Base-by-base conservation (phyloP, 2,888 invertebrate species). In the Eulithis prunata region DNA sequence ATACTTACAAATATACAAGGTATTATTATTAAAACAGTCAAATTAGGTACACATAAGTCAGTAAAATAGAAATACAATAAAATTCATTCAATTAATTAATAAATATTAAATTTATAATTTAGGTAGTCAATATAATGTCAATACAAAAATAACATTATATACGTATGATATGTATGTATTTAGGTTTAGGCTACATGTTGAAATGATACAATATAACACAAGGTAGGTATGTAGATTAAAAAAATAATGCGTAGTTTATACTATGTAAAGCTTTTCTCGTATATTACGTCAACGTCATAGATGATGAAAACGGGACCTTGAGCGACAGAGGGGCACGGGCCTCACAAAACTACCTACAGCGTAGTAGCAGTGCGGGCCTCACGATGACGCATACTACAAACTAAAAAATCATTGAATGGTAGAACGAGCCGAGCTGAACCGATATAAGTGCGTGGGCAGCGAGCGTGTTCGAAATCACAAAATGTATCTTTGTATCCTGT, bases 301-400 rank as follows among this genome's bases (percentile, higher is more conserved):
- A 65, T 66, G 63, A 72, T 62, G 58, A 60, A 62, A 60, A 66
- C 36, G 43, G 46, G 62, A 53, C 73, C 73, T 73, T 73, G 73
- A 68, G 64, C 52, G 64, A 60, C 64, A 57, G 11, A 14, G 64
- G 60, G 55, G 57, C 10, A 62, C 64, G 64, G 70, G 72, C 72
- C 72, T 71, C 70, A 71, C 68, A n/a, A 47, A 55, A 46, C 47
- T 56, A 55, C 66, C 61, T 59, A 65, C 63, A 56, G 58, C 60
- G 68, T 57, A 67, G 63, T 71, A 54, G 41, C 41, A 8, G 41
- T 41, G 41, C 66, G 60, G 74, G 71, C 73, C 73, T 73, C 74
- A 70, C 59, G 36, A 49, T 75, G 73, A 73, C 75, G 72, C 75
- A 73, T 66, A 53, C 66, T 43, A 66, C 21, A 21, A 21, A 56